phyloP scores from a whole-genome alignment of 2,113 vertebrate species.

The Dipodomys ordii region DNA sequence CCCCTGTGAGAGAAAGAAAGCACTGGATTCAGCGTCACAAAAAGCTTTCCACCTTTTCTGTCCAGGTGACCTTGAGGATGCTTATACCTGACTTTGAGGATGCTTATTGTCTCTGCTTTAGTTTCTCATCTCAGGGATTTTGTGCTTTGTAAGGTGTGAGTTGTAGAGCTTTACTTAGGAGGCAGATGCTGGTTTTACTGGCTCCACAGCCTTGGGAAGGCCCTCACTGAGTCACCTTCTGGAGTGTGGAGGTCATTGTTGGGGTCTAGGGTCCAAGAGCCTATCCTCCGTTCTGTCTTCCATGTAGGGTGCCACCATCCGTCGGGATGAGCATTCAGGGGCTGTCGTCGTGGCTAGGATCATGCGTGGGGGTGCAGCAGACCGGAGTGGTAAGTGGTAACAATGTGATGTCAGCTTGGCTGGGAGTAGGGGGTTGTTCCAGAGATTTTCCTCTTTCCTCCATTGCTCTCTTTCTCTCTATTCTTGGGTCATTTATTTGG shows the following conservation, averaged over 20 bases:
- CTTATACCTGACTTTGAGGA: constrained; percentile 8
- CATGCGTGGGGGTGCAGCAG: constrained; percentile 96
- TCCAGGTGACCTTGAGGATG: neutral
- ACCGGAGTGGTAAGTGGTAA: constrained; percentile 92
- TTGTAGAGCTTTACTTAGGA: neutral
- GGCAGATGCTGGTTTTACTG: neutral
- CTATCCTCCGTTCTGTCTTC: neutral
- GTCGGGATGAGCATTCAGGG: constrained; percentile 94
- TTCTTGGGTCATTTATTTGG: neutral
- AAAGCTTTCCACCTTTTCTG: neutral
- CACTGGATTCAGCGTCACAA: neutral
- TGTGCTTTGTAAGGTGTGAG: neutral
- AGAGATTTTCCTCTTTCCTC: neutral
- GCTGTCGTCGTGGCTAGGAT: constrained; percentile 96
- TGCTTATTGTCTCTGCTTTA: neutral
- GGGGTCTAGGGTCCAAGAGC: no score
- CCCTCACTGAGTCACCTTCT: neutral
- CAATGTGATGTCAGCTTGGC: fast-evolving
- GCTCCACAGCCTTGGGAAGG: neutral
- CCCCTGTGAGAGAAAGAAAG: neutral
- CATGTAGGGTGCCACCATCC: constrained; percentile 95
- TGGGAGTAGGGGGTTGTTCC: fast-evolving
- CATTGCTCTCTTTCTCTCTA: neutral
- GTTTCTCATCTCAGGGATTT: neutral
- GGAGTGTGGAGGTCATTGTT: neutral